Evolutionary conservation across 1,140 invertebrate genomes (phyloP).

Genomic region (Drosophila yakuba): DNA sequence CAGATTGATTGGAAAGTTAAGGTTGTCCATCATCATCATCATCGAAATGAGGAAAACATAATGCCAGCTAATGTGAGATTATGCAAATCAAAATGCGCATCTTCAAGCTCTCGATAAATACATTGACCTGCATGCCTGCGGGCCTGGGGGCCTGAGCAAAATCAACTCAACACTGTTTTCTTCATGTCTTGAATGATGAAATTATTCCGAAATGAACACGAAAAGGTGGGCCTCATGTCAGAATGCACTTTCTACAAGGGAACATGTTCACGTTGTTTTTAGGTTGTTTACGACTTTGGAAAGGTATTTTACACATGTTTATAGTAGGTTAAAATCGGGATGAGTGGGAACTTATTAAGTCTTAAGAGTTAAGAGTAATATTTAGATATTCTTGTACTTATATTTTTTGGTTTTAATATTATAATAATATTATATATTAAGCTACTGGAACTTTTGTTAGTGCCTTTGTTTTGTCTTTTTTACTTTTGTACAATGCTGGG

Average conservation of each 20-base stretch:
- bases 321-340: conserved; percentile 1
- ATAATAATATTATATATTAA: no score
- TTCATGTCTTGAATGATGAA: conserved; percentile 32
- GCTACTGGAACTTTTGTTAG: no score
- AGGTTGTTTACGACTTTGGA: conserved; percentile 3
- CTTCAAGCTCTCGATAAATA: conserved; percentile 51
- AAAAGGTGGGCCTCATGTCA: conserved; percentile 30
- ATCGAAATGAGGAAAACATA: conserved; percentile 50
- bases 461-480: background rate
- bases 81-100: conserved; percentile 55
- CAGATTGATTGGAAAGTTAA: conserved; percentile 74
- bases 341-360: conserved; percentile 4
- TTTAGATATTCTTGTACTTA: background rate
- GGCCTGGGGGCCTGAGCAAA: conserved; percentile 15
- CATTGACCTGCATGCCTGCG: conserved; percentile 49
- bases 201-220: conserved; percentile 32
- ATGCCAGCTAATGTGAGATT: conserved; percentile 65
- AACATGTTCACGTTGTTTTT: conserved; percentile 11
- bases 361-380: no score
- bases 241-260: conserved; percentile 46
- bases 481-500: background rate
- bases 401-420: background rate
- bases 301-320: conserved; percentile 6
- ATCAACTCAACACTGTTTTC: conserved; percentile 27
- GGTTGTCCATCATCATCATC: conserved; percentile 39